Conservation (phyloP, 2,888 invertebrate genomes). For the Oscheius sp. region DNA sequence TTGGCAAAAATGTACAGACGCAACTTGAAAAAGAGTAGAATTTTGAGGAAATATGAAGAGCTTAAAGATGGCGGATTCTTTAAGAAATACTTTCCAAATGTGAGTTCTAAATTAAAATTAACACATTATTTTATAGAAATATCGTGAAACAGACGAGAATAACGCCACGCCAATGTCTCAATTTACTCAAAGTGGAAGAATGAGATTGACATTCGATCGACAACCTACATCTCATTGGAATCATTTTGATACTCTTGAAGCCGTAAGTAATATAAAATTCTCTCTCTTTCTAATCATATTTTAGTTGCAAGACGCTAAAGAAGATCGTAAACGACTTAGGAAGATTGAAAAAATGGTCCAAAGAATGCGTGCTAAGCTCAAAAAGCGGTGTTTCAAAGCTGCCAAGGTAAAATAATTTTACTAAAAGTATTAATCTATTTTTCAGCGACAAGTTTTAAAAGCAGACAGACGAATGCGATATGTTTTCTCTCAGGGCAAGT, state of each 20-base stretch:
- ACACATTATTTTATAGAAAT: background rate
- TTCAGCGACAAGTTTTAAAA: background rate
- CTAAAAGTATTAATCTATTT: background rate
- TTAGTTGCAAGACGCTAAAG: background rate
- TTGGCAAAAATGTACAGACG: background rate
- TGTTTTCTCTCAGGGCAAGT: background rate
- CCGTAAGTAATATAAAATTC: too few species aligned
- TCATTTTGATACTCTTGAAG: slow-evolving; percentile 11
- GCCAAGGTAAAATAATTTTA: background rate
- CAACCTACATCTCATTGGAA: background rate
- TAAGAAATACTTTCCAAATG: background rate
- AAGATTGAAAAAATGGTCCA: background rate
- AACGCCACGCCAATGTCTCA: background rate
- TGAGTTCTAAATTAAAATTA: background rate
- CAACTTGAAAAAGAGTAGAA: background rate
- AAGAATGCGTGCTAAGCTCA: background rate
- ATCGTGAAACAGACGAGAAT: slow-evolving; percentile 7
- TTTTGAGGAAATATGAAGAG: background rate
- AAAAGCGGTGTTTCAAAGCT: background rate
- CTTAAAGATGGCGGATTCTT: background rate
- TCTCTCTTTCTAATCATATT: background rate
- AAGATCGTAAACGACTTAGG: background rate
- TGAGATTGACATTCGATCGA: background rate
- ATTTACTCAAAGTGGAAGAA: background rate
- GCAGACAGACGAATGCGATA: background rate